Base-by-base conservation (phyloP, 1,140 invertebrate genomes). In the Drosophila ficusphila region DNA sequence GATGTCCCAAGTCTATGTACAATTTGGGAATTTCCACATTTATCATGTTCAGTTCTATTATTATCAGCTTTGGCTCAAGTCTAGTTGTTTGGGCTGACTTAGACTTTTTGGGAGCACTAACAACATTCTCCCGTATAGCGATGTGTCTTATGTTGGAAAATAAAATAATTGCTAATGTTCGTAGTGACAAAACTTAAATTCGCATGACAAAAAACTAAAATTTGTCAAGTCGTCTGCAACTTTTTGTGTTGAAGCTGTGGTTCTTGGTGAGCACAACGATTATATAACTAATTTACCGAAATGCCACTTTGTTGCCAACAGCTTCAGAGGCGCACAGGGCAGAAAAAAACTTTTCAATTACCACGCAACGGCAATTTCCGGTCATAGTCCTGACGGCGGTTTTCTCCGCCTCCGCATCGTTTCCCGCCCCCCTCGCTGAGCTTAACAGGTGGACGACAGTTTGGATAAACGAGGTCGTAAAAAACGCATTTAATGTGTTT, bases 401-500 rank as follows among this genome's bases (percentile, higher is more conserved):
- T 34, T 61, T 38, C 54, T 27, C 38, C 19, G 18, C 25, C 57
- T 21, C 8, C 21, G 21, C 31, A 14, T 25, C 41, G 14, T 14
- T 47, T 36, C 11, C 19, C 18, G 7, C 44, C 8, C 56, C 27
- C 46, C 25, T 34, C 25, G 25, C 51, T 48, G 25, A 61, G 52
- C 53, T 61, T 79, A 65, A 82, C 69, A 89, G 83, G 78, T 89
- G 83, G 83, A 89, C 83, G 78, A 72, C 78, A 72, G 83, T 69
- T 89, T 88, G 72, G 71, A 67, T 76, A 76, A 88, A 79, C 75
- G 85, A 83, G 79, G 72, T 79, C 79, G 79, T 89, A 89, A 89
- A 89, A 89, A 73, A 73, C 75, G 76, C 76, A 79, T 83, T 89
- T 89, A 89, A 89, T 89, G 85, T 83, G 85, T 89, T 89, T 89